phyloP scores from a whole-genome alignment of 2,888 invertebrate species.

The Artemia sinica region DNA sequence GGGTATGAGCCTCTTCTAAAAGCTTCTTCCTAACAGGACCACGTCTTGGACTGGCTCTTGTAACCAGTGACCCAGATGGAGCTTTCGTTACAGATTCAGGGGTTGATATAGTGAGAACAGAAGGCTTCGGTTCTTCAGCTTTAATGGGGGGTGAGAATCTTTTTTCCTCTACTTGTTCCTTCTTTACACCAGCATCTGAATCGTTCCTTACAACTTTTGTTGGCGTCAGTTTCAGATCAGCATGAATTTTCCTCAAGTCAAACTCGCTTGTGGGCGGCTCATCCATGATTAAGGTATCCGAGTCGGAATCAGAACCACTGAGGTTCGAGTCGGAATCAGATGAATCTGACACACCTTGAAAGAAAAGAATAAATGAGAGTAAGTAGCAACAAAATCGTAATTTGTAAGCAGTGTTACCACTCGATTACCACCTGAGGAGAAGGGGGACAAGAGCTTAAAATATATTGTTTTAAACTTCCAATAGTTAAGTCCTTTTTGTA shows the following conservation, averaged over 20 bases:
- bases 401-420: background rate
- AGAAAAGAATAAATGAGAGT: conserved; percentile 15
- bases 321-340: conserved; percentile 11
- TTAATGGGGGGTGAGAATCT: conserved; percentile 24
- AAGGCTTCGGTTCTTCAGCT: conserved; percentile 30
- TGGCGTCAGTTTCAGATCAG: conserved; percentile 61
- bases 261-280: conserved; percentile 50
- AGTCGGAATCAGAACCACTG: background rate
- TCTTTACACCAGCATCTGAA: conserved; percentile 36
- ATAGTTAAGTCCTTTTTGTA: no score
- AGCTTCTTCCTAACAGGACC: conserved; percentile 13
- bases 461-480: no score
- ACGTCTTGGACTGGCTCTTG: conserved; percentile 9
- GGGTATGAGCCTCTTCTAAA: background rate
- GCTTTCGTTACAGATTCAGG: conserved; percentile 21
- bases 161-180: no score
- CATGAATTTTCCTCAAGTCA: conserved; percentile 65
- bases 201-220: conserved; percentile 39
- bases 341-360: conserved; percentile 12
- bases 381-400: background rate
- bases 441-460: no score
- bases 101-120: conserved; percentile 21
- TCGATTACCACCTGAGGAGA: background rate
- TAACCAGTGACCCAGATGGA: background rate
- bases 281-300: conserved; percentile 14